Evolutionary conservation across 2,113 vertebrate genomes (phyloP).

Genomic region (Erpornis zantholeuca): DNA sequence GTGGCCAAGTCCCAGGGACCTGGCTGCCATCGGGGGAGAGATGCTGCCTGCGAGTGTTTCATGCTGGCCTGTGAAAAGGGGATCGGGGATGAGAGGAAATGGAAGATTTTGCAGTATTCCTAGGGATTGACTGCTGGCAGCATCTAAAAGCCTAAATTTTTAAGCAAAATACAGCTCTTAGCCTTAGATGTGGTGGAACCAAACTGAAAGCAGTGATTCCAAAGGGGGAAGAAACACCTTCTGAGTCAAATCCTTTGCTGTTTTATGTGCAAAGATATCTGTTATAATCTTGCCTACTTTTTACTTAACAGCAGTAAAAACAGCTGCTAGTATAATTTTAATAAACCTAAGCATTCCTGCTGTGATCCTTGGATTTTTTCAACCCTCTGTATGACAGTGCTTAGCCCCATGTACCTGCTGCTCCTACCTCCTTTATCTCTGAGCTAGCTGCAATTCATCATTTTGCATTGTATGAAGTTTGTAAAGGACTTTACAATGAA

Average conservation of each 20-base stretch:
- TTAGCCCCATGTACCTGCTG: background rate
- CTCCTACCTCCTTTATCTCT: background rate
- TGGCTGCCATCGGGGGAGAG: rapidly evolving
- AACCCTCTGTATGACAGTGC: background rate
- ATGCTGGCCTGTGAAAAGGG: rapidly evolving
- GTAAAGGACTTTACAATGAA: background rate
- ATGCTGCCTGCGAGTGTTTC: too few species aligned
- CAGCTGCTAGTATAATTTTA: background rate
- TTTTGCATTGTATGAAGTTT: background rate
- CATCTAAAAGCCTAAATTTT: background rate
- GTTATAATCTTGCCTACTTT: background rate
- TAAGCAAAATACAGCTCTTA: background rate
- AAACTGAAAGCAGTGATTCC: background rate
- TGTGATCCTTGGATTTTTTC: background rate
- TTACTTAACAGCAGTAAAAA: background rate
- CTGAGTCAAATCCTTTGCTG: background rate
- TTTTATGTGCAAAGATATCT: background rate
- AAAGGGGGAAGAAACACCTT: background rate
- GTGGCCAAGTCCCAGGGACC: rapidly evolving
- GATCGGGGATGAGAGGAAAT: rapidly evolving
- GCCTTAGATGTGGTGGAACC: background rate
- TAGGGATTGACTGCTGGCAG: background rate
- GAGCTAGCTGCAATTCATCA: background rate
- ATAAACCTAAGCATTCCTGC: background rate
- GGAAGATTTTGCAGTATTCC: background rate